These are phyloP conservation scores for Holacanthella duospinosa DNA, from an alignment of 2,888 invertebrate genomes.

Conservation along the genomic window DNA sequence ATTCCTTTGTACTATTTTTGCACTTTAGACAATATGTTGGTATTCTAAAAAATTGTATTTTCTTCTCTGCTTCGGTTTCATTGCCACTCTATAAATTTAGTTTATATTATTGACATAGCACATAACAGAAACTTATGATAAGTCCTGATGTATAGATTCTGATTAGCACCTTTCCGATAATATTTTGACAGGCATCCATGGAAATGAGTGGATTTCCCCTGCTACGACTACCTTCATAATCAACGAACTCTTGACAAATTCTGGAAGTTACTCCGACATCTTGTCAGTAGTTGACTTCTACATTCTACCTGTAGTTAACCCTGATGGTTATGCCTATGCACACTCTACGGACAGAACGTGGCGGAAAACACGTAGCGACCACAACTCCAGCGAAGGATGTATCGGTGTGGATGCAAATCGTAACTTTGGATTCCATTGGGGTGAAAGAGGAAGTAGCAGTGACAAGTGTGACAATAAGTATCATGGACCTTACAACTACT, in stretches of 20 bases:
- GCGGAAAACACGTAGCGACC: constrained; percentile 54
- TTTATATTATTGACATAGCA: too few species aligned
- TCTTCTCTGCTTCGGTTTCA: too few species aligned
- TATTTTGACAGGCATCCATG: constrained; percentile 54
- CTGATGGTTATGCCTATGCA: constrained; percentile 59
- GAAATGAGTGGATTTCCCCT: constrained; percentile 56
- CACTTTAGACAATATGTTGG: too few species aligned
- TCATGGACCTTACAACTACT: constrained; percentile 44
- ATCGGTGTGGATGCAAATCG: constrained; percentile 65
- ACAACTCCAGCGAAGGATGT: constrained; percentile 44
- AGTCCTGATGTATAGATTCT: too few species aligned
- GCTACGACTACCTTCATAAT: constrained; percentile 14
- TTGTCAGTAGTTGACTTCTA: constrained; percentile 55
- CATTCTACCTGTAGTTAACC: constrained; percentile 54
- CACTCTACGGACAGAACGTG: constrained; percentile 47
- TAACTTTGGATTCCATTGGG: constrained; percentile 59
- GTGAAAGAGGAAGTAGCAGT: constrained; percentile 55
- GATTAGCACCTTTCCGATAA: too few species aligned
- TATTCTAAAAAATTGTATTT: too few species aligned
- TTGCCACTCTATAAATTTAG: too few species aligned
- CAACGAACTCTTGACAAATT: constrained; percentile 40
- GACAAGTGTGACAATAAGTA: constrained; percentile 58
- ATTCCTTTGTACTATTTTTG: too few species aligned
- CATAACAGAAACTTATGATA: too few species aligned
- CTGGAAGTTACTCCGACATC: constrained; percentile 41